These are phyloP conservation scores for Seriola aureovittata DNA, from an alignment of 2,113 vertebrate genomes.

Conservation along the genomic window DNA sequence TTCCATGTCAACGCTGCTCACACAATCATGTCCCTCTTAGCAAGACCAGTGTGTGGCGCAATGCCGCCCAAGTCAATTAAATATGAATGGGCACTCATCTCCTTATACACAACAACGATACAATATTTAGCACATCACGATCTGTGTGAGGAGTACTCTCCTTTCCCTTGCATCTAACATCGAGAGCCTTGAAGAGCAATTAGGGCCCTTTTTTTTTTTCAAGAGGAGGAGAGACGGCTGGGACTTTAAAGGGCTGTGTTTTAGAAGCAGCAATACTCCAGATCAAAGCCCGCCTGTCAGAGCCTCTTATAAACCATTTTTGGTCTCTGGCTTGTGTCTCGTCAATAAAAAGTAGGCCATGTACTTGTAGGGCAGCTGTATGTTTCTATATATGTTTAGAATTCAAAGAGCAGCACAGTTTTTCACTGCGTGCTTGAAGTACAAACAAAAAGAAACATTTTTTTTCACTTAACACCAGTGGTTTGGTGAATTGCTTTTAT, in stretches of 20 bases:
- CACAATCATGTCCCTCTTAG: constrained; percentile 2
- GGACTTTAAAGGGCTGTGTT: constrained; percentile 52
- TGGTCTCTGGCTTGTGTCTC: neutral
- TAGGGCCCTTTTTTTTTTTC: constrained; percentile 51
- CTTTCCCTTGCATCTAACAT: constrained; percentile 55
- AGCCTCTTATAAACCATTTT: constrained; percentile 40
- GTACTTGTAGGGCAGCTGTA: neutral
- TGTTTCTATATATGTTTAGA: neutral
- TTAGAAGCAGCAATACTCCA: constrained; percentile 49
- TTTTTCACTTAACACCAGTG: neutral
- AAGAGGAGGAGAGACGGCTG: constrained; percentile 6
- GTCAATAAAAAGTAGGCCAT: constrained; percentile 43
- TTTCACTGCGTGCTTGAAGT: neutral
- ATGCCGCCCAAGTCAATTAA: constrained; percentile 62
- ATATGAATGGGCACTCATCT: constrained; percentile 75
- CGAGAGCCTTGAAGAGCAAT: constrained; percentile 67
- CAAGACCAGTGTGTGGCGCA: constrained; percentile 18
- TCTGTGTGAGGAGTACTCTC: constrained; percentile 62
- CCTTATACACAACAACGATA: constrained; percentile 68
- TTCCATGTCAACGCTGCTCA: neutral
- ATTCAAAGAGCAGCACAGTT: neutral
- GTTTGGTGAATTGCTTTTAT: neutral
- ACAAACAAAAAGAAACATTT: neutral
- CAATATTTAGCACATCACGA: constrained; percentile 74
- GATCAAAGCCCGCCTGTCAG: constrained; percentile 57